Percentiles rank a stretch among this genome's conserved stretches.
Conservation (phyloP, 1,140 invertebrate species). For the Drosophila leontia region DNA sequence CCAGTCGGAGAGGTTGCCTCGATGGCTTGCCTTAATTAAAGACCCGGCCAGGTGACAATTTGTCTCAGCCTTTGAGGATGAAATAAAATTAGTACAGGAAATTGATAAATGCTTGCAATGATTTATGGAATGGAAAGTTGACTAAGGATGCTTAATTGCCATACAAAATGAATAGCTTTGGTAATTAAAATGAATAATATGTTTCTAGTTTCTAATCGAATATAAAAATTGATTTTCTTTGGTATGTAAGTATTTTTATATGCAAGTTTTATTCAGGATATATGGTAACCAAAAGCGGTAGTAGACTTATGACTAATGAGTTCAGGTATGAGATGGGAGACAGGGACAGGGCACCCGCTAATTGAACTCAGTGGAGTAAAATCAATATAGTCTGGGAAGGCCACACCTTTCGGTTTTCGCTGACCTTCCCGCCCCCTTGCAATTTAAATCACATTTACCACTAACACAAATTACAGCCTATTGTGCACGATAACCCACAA, state of each 20-base stretch:
- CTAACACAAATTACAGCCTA: slow-evolving; percentile 61
- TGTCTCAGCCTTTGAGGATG: slow-evolving; percentile 23
- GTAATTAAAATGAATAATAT: not conserved
- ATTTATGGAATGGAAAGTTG: slow-evolving; percentile 6
- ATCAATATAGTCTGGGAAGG: slow-evolving; percentile 38
- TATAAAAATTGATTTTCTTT: not conserved
- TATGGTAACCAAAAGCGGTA: too few species aligned
- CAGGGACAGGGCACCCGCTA: not conserved
- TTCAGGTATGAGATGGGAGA: not conserved
- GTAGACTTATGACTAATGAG: not conserved
- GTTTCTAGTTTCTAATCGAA: not conserved
- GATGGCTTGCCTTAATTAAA: slow-evolving; percentile 68
- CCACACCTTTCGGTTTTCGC: slow-evolving; percentile 13
- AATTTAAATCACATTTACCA: slow-evolving; percentile 75
- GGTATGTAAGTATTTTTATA: not conserved
- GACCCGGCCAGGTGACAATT: slow-evolving; percentile 28
- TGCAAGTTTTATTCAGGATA: not conserved
- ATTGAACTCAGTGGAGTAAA: slow-evolving; percentile 22
- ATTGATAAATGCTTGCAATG: slow-evolving; percentile 5
- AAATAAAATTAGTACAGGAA: slow-evolving; percentile 20
- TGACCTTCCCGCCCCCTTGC: slow-evolving; percentile 33
- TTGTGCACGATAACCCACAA: slow-evolving; percentile 52
- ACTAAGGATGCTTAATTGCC: not conserved
- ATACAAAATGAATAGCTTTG: not conserved
- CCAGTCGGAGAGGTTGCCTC: slow-evolving; percentile 16